Conservation (phyloP, 2,113 vertebrate species). For the Coracopsis vasa region DNA sequence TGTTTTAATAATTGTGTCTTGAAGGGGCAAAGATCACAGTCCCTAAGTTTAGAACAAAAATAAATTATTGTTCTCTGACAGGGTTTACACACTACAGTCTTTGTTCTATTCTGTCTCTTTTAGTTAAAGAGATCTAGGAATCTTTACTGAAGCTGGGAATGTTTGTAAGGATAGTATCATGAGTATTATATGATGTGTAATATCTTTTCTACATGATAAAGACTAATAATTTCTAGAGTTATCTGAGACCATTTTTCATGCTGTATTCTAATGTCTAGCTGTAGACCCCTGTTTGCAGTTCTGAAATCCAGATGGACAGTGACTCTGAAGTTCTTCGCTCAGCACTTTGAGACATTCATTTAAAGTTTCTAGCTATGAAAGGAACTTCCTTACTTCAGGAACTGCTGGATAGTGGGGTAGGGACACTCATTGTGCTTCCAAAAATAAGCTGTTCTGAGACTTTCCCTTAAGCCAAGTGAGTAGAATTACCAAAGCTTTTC, state of each 20-base stretch:
- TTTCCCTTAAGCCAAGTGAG: background rate
- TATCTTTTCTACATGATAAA: background rate
- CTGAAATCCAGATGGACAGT: background rate
- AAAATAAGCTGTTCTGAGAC: background rate
- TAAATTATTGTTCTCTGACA: background rate
- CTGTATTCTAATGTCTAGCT: background rate
- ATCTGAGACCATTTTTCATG: background rate
- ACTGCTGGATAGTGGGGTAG: background rate
- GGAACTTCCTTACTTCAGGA: background rate
- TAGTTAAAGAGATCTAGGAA: background rate
- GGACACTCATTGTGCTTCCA: background rate
- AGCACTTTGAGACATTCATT: background rate
- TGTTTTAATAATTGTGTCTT: background rate
- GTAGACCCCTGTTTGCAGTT: background rate
- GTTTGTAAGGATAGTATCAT: background rate
- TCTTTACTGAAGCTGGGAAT: background rate
- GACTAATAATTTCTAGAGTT: background rate
- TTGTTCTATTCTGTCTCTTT: background rate
- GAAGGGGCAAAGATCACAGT: background rate
- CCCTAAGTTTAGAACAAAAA: background rate
- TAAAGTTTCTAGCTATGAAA: background rate
- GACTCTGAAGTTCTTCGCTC: background rate
- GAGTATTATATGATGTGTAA: background rate
- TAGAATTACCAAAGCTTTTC: background rate
- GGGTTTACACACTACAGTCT: background rate